Evolutionary conservation across 2,797 vertebrate genomes (phyloP).

Genomic region (Erpetoichthys calabaricus): DNA sequence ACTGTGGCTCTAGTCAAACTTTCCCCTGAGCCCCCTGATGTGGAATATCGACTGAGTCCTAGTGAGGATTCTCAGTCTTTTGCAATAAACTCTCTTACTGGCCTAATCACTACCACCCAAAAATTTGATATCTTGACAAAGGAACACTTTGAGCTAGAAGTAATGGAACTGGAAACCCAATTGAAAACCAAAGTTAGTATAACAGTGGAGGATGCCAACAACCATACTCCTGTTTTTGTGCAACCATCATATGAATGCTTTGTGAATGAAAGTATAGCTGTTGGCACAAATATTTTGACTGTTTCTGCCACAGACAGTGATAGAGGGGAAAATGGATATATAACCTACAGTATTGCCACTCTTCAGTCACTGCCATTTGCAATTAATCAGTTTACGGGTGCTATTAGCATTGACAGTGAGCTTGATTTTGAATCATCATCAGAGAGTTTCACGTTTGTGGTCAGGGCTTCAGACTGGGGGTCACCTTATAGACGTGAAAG

Average conservation of each 20-base stretch:
- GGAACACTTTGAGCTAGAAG: conserved; percentile 65
- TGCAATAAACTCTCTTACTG: conserved; percentile 70
- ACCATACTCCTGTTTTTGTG: conserved; percentile 78
- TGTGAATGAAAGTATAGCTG: conserved; percentile 75
- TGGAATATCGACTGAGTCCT: conserved; percentile 68
- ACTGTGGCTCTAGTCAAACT: conserved; percentile 66
- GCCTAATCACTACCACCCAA: conserved; percentile 68
- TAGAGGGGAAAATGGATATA: conserved; percentile 88
- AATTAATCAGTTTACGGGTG: conserved; percentile 89
- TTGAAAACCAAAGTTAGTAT: conserved; percentile 61
- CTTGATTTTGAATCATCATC: conserved; percentile 86
- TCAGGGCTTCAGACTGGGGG: conserved; percentile 95
- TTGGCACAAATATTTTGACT: conserved; percentile 60
- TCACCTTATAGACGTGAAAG: conserved; percentile 88
- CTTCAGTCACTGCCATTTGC: conserved; percentile 70
- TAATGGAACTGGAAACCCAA: conserved; percentile 53
- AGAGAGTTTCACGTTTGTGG: conserved; percentile 75
- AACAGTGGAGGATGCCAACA: conserved; percentile 74
- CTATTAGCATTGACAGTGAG: conserved; percentile 71
- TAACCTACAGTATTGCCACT: conserved; percentile 87
- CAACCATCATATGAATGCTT: conserved; percentile 67
- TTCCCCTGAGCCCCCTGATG: conserved; percentile 57
- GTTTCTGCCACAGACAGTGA: conserved; percentile 78
- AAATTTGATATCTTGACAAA: conserved; percentile 63
- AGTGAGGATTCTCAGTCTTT: conserved; percentile 66